These are phyloP conservation scores for Takifugu rubripes DNA, from an alignment of 2,797 vertebrate genomes.

Conservation along the genomic window DNA sequence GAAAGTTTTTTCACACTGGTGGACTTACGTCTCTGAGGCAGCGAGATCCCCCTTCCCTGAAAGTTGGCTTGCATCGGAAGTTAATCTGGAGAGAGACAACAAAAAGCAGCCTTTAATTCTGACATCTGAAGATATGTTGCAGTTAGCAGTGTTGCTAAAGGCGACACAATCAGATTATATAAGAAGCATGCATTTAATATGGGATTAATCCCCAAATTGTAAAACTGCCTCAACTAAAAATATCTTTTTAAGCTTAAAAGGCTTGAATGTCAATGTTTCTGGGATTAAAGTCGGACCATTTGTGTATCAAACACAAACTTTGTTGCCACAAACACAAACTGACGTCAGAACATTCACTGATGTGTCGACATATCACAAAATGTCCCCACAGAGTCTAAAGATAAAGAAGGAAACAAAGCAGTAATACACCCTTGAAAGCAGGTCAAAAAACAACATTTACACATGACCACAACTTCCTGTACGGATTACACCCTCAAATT, in stretches of 20 bases:
- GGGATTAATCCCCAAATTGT: not conserved
- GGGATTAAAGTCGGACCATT: no score
- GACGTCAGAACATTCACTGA: no score
- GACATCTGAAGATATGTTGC: not conserved
- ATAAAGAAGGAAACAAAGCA: no score
- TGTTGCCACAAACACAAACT: no score
- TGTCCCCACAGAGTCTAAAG: no score
- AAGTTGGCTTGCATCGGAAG: constrained; percentile 96
- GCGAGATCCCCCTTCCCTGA: constrained; percentile 90
- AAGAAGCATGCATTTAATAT: not conserved
- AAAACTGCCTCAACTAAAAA: not conserved
- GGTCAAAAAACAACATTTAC: no score
- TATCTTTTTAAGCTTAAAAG: not conserved
- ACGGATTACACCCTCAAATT: no score
- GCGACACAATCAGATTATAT: not conserved
- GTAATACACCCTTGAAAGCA: no score
- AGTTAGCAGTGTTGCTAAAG: no score
- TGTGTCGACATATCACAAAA: no score
- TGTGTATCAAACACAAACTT: no score
- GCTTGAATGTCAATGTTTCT: not conserved
- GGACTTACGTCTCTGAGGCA: constrained; percentile 87
- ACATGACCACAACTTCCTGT: no score
- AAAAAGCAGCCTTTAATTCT: not conserved
- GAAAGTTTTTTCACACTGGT: not conserved
- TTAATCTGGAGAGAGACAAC: constrained; percentile 82